Percentiles rank a stretch among this genome's conserved stretches.
Evolutionary conservation across 2,888 invertebrate species (phyloP).

Genomic region (Aplocera efformata): DNA sequence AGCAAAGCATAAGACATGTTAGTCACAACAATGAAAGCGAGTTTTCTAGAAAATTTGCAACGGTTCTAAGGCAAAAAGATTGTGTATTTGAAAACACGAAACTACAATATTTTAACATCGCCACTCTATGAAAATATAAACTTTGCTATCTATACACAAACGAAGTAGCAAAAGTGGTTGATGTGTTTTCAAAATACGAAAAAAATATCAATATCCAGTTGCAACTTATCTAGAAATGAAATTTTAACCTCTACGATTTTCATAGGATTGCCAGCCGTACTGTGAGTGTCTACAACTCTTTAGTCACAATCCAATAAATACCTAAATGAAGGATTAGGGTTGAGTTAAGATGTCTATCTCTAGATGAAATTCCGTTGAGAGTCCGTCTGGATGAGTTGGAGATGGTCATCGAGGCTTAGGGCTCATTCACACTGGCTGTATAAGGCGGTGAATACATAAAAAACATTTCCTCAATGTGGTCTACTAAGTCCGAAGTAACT

Average conservation of each 20-base stretch:
- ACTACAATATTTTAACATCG: too few species aligned
- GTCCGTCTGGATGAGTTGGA: background rate
- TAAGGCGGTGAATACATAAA: background rate
- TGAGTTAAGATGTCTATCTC: slow-evolving; percentile 31
- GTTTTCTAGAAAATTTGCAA: slow-evolving; percentile 23
- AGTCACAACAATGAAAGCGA: slow-evolving; percentile 71
- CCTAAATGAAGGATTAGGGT: slow-evolving; percentile 41
- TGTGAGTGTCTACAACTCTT: slow-evolving; percentile 28
- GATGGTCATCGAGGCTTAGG: background rate
- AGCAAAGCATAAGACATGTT: slow-evolving; percentile 75
- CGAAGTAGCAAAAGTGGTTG: too few species aligned
- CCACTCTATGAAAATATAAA: too few species aligned
- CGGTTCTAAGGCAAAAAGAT: background rate
- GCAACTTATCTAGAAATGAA: slow-evolving; percentile 21
- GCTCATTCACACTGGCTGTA: slow-evolving; percentile 7
- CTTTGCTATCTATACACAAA: too few species aligned
- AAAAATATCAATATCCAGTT: background rate
- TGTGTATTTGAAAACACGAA: background rate
- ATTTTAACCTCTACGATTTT: slow-evolving; percentile 40
- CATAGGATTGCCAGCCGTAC: slow-evolving; percentile 46
- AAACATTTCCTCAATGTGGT: too few species aligned
- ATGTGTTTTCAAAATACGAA: too few species aligned
- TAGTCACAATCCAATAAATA: slow-evolving; percentile 49
- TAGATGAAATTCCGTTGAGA: too few species aligned
- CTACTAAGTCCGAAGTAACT: too few species aligned